phyloP scores from a whole-genome alignment of 2,797 vertebrate species.

The Malacoctenus gilli region DNA sequence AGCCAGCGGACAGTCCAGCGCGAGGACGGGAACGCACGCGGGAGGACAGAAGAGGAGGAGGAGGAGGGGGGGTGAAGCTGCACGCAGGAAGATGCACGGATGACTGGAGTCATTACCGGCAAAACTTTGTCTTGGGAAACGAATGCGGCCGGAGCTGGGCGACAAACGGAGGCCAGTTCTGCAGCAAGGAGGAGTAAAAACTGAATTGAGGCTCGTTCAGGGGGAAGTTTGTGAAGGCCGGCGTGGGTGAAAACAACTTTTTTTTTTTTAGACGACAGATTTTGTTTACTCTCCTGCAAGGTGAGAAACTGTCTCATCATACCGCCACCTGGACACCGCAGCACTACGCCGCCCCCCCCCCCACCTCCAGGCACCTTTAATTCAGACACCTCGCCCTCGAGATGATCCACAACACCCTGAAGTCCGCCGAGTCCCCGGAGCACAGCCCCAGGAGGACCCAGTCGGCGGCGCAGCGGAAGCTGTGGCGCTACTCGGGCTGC shows the following conservation, averaged over 20 bases:
- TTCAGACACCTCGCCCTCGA: constrained; percentile 22
- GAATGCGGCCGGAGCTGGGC: constrained; percentile 40
- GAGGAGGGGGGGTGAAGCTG: constrained; percentile 7
- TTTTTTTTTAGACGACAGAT: constrained; percentile 22
- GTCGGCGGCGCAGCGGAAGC: constrained; percentile 65
- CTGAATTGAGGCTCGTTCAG: constrained; percentile 17
- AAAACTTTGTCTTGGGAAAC: constrained; percentile 37
- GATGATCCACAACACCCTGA: constrained; percentile 80
- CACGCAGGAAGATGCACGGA: constrained; percentile 8
- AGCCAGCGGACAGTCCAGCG: constrained; percentile 1
- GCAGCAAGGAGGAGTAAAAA: constrained; percentile 26
- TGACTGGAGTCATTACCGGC: constrained; percentile 26
- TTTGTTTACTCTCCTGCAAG: constrained; percentile 22
- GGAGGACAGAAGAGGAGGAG: constrained; percentile 18
- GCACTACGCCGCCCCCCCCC: background rate
- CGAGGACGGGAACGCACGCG: constrained; percentile 5
- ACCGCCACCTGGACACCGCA: constrained; percentile 18
- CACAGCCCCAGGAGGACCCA: constrained; percentile 60
- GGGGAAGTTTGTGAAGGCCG: constrained; percentile 17
- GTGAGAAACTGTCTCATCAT: background rate
- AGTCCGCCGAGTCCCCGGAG: constrained; percentile 61
- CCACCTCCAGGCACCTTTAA: constrained; percentile 4
- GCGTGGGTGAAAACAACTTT: constrained; percentile 25
- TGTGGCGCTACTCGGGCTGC: constrained; percentile 76
- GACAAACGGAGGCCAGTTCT: constrained; percentile 19